Evolutionary conservation across 2,113 vertebrate species (phyloP), one percentile per base, ranked within the genome.

Genomic region (Cariama cristata): DNA sequence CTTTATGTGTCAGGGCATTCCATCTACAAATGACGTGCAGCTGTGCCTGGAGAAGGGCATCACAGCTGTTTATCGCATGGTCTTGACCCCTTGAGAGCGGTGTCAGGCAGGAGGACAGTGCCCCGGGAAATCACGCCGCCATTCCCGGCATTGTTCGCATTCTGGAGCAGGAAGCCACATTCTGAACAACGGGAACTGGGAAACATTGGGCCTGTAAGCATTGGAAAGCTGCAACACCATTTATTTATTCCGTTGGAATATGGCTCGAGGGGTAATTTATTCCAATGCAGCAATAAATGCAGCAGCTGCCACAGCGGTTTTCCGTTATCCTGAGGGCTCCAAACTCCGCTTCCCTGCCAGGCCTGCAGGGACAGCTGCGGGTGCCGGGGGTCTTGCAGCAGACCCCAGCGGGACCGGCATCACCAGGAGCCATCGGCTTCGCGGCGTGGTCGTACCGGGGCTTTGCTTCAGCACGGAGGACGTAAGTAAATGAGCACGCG

Each of bases 401-500:
- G 50, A 28, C 15, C 72, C 21, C 4, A 3, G 66, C 2, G 3
- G 35, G 35, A 63, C 13, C 38, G 32, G 35, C 3, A 3, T 42
- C 58, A 3, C 14, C 9, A 11, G 63, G 23, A 53, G n/a, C 53
- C 16, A 2, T 8, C 2, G 5, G 42, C 35, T 13, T 27, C 3
- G 1, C 12, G 2, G 3, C 5, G 21, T 1, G n/a, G 8, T 5
- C 4, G 1, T 27, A 3, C 30, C 0, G 3, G 30, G 67, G 50
- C 45, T n/a, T 11, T 11, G 60, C 45, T 59, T 5, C 64, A 28
- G 28, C 59, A 23, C 2, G 4, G 56, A 40, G 50, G 52, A 30
- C 1, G 0, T 1, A 4, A 13, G 24, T 11, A 30, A 32, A 2
- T 0, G 6, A 21, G 5, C 8, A 4, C 1, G 8, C 1, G 0